Conservation (phyloP, 2,888 invertebrate genomes). For the Rhingia rostrata region DNA sequence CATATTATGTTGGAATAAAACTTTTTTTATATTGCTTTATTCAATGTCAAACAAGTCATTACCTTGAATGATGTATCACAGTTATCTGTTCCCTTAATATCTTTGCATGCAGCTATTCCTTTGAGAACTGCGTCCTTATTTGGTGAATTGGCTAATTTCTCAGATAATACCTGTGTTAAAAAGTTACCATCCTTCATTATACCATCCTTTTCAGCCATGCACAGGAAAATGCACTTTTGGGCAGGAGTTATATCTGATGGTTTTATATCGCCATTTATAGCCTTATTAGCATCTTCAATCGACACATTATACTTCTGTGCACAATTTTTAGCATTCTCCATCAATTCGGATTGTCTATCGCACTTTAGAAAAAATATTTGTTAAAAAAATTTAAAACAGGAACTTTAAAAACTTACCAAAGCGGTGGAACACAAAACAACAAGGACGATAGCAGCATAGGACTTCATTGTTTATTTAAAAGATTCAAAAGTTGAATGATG, state of each 20-base stretch:
- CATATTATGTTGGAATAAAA: no score
- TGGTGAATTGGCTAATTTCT: constrained; percentile 76
- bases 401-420: constrained; percentile 25
- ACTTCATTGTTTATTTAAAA: constrained; percentile 20
- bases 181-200: constrained; percentile 77
- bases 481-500: background rate
- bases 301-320: constrained; percentile 75
- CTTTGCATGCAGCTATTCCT: constrained; percentile 77
- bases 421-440: background rate
- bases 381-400: background rate
- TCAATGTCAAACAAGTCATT: constrained; percentile 76
- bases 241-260: constrained; percentile 75
- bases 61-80: constrained; percentile 80
- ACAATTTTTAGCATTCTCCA: constrained; percentile 73
- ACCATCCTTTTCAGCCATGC: constrained; percentile 79
- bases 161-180: constrained; percentile 75
- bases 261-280: constrained; percentile 75
- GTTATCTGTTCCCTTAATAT: constrained; percentile 77
- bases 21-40: background rate
- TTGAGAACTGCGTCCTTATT: constrained; percentile 76
- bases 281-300: constrained; percentile 76
- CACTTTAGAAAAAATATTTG: constrained; percentile 1
- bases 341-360: constrained; percentile 23
- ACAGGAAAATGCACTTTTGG: constrained; percentile 79
- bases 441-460: background rate